A percentile compares a stretch with the other conserved stretches of the same genome.
Evolutionary conservation across 2,888 invertebrate genomes (phyloP).

Genomic region (Hypolimnas misippus): DNA sequence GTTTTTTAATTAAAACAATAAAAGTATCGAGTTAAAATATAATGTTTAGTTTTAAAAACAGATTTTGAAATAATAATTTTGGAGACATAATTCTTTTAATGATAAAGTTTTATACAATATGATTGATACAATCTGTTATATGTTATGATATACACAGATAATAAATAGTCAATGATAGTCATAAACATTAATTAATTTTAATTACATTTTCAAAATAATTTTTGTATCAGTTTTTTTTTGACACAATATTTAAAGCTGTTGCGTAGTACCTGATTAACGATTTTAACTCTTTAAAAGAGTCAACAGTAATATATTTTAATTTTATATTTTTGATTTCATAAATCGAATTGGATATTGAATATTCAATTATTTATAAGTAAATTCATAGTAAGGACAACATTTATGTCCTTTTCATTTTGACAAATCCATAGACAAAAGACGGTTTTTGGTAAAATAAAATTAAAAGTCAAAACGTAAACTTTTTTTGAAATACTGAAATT

Average conservation of each 20-base stretch:
- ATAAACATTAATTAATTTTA: constrained; percentile 15
- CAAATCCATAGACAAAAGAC: too few species aligned
- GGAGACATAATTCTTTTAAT: background rate
- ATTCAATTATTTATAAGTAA: background rate
- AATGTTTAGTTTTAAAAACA: background rate
- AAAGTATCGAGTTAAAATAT: too few species aligned
- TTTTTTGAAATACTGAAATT: too few species aligned
- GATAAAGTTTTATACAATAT: too few species aligned
- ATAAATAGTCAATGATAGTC: constrained; percentile 9
- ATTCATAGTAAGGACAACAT: too few species aligned
- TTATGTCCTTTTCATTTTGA: too few species aligned
- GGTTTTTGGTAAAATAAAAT: background rate
- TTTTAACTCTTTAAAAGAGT: background rate
- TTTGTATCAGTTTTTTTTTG: background rate
- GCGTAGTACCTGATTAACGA: background rate
- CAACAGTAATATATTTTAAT: background rate
- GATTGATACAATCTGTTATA: background rate
- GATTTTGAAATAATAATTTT: background rate
- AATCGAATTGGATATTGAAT: background rate
- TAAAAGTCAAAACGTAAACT: too few species aligned
- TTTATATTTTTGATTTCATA: background rate
- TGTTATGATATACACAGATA: constrained; percentile 13
- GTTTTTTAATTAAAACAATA: background rate
- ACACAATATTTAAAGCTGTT: constrained; percentile 11
- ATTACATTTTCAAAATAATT: background rate